Base-by-base conservation (phyloP, 2,113 vertebrate genomes). In the Heterocephalus glaber region DNA sequence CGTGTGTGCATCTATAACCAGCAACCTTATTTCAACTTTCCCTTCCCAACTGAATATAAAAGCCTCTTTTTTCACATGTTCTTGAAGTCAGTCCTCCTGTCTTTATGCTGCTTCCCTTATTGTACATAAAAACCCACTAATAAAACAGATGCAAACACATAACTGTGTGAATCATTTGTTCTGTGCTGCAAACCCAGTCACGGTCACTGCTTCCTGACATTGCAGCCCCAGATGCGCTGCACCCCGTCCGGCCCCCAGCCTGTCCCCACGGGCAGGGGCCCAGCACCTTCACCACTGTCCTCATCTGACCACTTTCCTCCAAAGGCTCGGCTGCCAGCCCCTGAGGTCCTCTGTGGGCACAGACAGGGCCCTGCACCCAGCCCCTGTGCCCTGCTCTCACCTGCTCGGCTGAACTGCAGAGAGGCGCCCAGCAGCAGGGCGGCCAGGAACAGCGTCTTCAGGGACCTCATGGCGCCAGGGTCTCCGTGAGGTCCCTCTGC, bases 391-490 rank as follows among this genome's bases (percentile, higher is more conserved):
- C 16, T 3, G 80, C 60, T 60, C 97, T 97, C 66, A 97, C 97
- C 97, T 86, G 97, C 90, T 0, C 11, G 86, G 38, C 38, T 2
- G 1, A 35, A 77, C 86, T 95, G 97, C 95, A 95, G 96, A 16
- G 65, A 88, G 16, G 61, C 54, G 58, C 81, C 96, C 72, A 98
- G 90, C 33, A 98, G 47, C 26, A 98, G 72, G 20, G 10, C 3
- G 2, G 82, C 26, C 84, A 97, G 80, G 12, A 97, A 28, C 88
- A 96, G 90, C 4, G 0, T 72, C 95, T 92, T 95, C 77, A 95
- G 63, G 20, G 85, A 4, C 1, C 1, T 60, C 97, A 96, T 97
- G 72, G 41, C 61, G 52, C n/a, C 28, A 3, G 49, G 63, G 47
- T 13, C 65, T 84, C 58, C 90, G 65, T 0, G 1, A 22, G 24